Evolutionary conservation across 2,113 vertebrate genomes (phyloP).

Genomic region (Pycnonotus jocosus): DNA sequence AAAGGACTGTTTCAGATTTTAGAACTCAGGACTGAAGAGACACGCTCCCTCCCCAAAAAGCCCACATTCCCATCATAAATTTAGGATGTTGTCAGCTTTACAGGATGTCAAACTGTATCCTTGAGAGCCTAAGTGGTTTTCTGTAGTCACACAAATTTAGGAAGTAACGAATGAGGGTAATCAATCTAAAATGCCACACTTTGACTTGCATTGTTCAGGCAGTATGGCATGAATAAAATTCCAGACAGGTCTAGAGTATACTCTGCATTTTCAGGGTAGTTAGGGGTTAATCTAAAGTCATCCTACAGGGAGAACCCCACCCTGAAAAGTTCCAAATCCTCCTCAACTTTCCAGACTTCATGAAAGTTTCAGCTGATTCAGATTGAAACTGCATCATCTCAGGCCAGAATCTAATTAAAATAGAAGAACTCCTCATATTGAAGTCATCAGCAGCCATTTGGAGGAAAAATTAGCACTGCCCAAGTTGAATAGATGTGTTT

Average conservation of each 20-base stretch:
- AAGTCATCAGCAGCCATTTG: neutral
- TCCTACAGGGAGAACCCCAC: neutral
- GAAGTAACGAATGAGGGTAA: neutral
- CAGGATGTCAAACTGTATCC: neutral
- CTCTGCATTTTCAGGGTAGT: neutral
- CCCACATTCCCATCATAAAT: neutral
- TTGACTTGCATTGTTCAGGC: neutral
- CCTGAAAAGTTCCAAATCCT: neutral
- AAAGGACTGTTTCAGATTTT: neutral
- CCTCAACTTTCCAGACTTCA: neutral
- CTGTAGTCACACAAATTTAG: neutral
- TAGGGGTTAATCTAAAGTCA: neutral
- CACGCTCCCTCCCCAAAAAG: rapidly evolving
- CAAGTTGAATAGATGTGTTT: neutral
- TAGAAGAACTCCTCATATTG: neutral
- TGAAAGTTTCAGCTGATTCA: slow-evolving; percentile 1
- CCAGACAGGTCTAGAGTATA: neutral
- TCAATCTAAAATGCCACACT: neutral
- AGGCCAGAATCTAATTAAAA: neutral
- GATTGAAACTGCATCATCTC: neutral
- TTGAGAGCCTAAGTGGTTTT: neutral
- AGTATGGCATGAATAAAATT: neutral
- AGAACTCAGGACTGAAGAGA: neutral
- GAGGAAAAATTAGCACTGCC: neutral
- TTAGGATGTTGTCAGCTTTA: neutral